Evolutionary conservation across 1,140 invertebrate genomes (phyloP), one percentile per base, ranked within the genome.

Genomic region (Geopemphigus sp.): DNA sequence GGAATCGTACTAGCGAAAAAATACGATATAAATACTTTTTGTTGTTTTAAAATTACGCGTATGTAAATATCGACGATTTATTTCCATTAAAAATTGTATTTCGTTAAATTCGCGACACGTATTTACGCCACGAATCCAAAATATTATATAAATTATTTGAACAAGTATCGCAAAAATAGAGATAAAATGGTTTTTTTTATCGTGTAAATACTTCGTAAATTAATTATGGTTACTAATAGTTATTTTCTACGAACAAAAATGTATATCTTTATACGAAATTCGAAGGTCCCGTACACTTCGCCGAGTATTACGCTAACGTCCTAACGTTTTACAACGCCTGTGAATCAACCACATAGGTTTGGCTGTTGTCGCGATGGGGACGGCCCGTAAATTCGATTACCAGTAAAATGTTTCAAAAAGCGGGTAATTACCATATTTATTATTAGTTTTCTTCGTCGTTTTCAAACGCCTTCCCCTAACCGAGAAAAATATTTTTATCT

Each of bases 301-400:
- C n/a, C 19, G 22, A 1, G 4, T 39, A 66, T 66, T 66, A 45
- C 10, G 47, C 5, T 66, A 39, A 66, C 6, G 39, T 2, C 4
- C 10, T 1, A 66, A n/a, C 32, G 39, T 22, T 64, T 64, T 29
- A 64, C 63, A 64, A 64, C 19, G 64, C 32, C 32, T 45, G n/a
- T 22, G 39, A 45, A 66, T 66, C n/a, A 66, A 66, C 39, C 19
- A 45, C 19, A 6, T 22, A 47, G 64, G 64, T 45, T 66, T 66
- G 64, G 39, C 19, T 32, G 22, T 24, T 1, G 64, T 66, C 45
- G 47, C 47, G 1, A 24, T 47, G 5, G n/a, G 5, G n/a, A 66
- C 39, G 32, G n/a, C 64, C 64, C 64, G 47, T 66, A n/a, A 12
- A 66, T 66, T 66, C 19, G 29, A 22, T 22, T 22, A 15, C 32